Base-by-base conservation (phyloP, 2,888 invertebrate genomes). In the Eumerus sabulonum region DNA sequence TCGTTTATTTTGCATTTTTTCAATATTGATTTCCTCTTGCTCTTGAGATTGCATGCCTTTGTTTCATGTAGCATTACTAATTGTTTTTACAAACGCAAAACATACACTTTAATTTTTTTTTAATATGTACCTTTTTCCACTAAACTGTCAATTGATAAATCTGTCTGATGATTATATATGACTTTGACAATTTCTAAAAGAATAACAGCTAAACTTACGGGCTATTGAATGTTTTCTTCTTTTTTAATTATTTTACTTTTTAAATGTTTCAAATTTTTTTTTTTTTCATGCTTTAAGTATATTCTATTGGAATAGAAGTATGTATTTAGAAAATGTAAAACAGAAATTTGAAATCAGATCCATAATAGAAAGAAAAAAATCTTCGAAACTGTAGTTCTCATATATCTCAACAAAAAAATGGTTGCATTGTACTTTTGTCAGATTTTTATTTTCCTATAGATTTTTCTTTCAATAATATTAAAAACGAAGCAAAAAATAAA, bases 191-290 rank as follows among this genome's bases (percentile, higher is more conserved):
- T 53, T 77, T 76, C 76, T 82, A 82, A 81, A 82, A 82, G 79
- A 74, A 83, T 82, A 82, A 76, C 82, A 82, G 82, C 82, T 84
- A 82, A 82, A 81, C 83, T 84, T 83, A 83, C 70, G 81, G 82
- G 79, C 82, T 84, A 82, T 83, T 83, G 81, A 82, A 82, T 73
- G 42, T 53, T 57, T 72, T 67, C 45, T 60, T 73, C 48, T 19
- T 70, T 76, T 57, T 62, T 63, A 14, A 59, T 47, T 53, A 16
- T 66, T 63, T 72, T 57, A 44, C 35, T 44, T 81, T 27, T 27
- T 2, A 2, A 27, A 27, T 53, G 7, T 27, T 67, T 50, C 59
- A 71, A 48, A 36, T 70, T 76, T 62, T 62, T 63, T 13, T 64
- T 45, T 47, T 47, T n/a, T 66, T 57, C 68, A 57, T 45, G 18